phyloP scores from a whole-genome alignment of 2,888 invertebrate species.

The Microlaimidae sp. region DNA sequence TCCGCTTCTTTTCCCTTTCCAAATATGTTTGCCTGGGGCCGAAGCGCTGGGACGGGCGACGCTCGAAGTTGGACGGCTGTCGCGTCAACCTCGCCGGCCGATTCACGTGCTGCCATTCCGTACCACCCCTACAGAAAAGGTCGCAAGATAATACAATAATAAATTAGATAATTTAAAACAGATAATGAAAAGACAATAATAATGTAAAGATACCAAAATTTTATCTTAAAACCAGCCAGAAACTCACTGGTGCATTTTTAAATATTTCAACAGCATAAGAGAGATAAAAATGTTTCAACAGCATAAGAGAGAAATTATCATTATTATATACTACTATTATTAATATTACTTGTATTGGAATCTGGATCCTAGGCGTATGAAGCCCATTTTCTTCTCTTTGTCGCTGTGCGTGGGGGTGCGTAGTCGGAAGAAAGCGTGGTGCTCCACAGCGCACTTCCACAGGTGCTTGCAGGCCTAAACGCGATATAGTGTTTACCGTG shows the following conservation, averaged over 20 bases:
- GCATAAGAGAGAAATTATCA: too few species aligned
- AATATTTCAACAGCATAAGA: too few species aligned
- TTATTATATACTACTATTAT: too few species aligned
- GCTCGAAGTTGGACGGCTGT: constrained; percentile 86
- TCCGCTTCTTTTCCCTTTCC: constrained; percentile 10
- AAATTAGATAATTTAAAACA: background rate
- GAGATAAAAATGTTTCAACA: too few species aligned
- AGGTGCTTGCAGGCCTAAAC: constrained; percentile 98
- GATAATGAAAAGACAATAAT: too few species aligned
- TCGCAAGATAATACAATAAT: background rate
- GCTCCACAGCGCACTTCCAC: constrained; percentile 99
- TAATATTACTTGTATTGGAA: constrained; percentile 59
- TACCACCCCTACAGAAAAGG: constrained; percentile 56
- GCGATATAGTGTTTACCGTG: too few species aligned
- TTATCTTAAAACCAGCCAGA: too few species aligned
- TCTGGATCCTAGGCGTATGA: constrained; percentile 93
- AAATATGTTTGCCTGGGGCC: constrained; percentile 79
- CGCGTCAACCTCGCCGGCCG: constrained; percentile 41
- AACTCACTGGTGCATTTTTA: too few species aligned
- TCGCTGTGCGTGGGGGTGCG: constrained; percentile 38
- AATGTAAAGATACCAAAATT: too few species aligned
- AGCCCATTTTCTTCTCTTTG: constrained; percentile 82
- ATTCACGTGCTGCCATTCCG: constrained; percentile 63
- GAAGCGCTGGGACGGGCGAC: constrained; percentile 86
- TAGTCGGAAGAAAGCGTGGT: constrained; percentile 94